These are phyloP conservation scores for Apostichopus leukothele DNA, from an alignment of 53 echinoderm and acorn worm species.

Conservation along the genomic window DNA sequence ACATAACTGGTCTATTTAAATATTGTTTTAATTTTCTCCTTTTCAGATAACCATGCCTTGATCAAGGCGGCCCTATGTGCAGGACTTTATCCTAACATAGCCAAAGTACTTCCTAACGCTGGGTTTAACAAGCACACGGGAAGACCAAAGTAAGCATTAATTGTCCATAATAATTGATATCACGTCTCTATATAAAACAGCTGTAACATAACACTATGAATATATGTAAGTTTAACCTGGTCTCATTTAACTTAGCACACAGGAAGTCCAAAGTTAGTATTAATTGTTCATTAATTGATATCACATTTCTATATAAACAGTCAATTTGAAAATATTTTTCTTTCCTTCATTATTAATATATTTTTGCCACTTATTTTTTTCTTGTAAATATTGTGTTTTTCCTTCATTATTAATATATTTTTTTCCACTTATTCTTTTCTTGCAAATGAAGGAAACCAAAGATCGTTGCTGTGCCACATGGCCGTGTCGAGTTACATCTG, in stretches of 20 bases:
- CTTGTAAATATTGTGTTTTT: no score
- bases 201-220: neutral
- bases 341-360: no score
- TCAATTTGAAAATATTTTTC: no score
- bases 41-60: constrained; percentile 73
- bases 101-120: constrained; percentile 54
- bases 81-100: constrained; percentile 94
- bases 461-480: constrained; percentile 74
- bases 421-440: neutral
- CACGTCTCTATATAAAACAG: neutral
- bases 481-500: constrained; percentile 78
- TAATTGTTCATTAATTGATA: no score
- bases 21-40: constrained; percentile 1
- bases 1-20: no score
- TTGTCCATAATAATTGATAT: neutral
- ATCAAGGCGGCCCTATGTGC: constrained; percentile 92
- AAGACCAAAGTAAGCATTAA: constrained; percentile 43
- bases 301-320: no score
- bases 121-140: constrained; percentile 53
- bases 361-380: no score
- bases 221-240: no score
- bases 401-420: no score
- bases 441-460: constrained; percentile 64
- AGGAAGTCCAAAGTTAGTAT: no score
- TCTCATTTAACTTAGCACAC: no score